These are phyloP conservation scores for Elachura formosa DNA, from an alignment of 2,113 vertebrate genomes.

Conservation along the genomic window DNA sequence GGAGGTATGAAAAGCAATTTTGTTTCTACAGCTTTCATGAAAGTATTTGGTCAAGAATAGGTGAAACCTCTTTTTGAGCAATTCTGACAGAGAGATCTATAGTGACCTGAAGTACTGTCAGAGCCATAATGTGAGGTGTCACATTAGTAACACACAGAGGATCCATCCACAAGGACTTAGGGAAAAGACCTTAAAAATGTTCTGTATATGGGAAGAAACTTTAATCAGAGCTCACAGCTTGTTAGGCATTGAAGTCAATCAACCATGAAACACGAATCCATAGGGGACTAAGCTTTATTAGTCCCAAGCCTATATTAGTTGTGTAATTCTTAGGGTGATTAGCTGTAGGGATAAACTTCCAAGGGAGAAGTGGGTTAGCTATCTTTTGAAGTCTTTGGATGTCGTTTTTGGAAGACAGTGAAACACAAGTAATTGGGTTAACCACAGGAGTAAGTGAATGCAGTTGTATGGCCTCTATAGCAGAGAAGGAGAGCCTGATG, in stretches of 20 bases:
- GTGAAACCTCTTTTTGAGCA: background rate
- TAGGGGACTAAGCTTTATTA: conserved; percentile 63
- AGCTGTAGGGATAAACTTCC: conserved; percentile 46
- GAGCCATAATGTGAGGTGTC: background rate
- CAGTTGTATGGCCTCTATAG: background rate
- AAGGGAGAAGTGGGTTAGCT: conserved; percentile 40
- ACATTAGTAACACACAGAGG: background rate
- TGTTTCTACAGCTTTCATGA: conserved; percentile 6
- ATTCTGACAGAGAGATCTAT: background rate
- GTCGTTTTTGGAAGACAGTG: conserved; percentile 55
- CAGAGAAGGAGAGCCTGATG: background rate
- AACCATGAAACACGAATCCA: conserved; percentile 43
- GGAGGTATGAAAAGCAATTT: background rate
- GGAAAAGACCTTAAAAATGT: conserved; percentile 1
- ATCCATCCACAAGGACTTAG: background rate
- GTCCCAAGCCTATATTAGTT: conserved; percentile 34
- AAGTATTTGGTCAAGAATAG: background rate
- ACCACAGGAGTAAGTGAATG: conserved; percentile 29
- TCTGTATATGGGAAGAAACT: background rate
- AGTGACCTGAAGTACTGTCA: background rate
- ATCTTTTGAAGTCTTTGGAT: conserved; percentile 56
- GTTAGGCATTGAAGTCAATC: conserved; percentile 35
- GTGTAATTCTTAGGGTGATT: conserved; percentile 52
- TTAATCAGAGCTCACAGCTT: conserved; percentile 58
- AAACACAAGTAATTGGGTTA: conserved; percentile 56